Evolutionary conservation across 2,113 vertebrate genomes (phyloP).

Genomic region (Ammodytes marinus): DNA sequence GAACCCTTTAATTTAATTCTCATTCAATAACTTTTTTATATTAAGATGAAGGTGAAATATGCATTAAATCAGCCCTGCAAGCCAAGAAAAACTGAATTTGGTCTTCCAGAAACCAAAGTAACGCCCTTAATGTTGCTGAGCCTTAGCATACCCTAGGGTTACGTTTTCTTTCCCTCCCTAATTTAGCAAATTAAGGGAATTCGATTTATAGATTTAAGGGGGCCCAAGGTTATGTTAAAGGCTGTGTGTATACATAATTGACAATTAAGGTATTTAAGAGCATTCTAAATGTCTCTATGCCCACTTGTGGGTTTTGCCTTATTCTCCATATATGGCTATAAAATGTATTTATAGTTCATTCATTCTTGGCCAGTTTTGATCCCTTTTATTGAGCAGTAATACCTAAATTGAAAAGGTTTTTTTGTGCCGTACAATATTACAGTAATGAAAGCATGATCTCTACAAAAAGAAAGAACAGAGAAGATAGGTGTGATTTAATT

Average conservation of each 20-base stretch:
- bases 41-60: conserved; percentile 53
- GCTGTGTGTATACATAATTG: not conserved
- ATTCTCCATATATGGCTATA: not conserved
- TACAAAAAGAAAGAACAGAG: not conserved
- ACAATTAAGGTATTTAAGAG: not conserved
- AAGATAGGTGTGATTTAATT: conserved; percentile 3
- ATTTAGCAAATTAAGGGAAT: conserved; percentile 24
- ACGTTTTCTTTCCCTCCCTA: not conserved
- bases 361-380: not conserved
- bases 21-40: conserved; percentile 59
- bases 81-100: conserved; percentile 10
- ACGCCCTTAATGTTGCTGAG: conserved; percentile 3
- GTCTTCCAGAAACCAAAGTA: conserved; percentile 6
- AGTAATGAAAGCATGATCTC: not conserved
- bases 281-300: not conserved
- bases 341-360: not conserved
- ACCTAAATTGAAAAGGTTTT: not conserved
- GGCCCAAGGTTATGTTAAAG: not conserved
- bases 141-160: not conserved
- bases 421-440: not conserved
- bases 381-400: not conserved
- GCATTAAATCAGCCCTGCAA: conserved; percentile 50
- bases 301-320: not conserved
- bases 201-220: conserved; percentile 17
- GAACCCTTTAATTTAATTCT: conserved; percentile 64